These are phyloP conservation scores for Onychomys arenicola DNA, from an alignment of 2,797 vertebrate species.

Conservation along the genomic window DNA sequence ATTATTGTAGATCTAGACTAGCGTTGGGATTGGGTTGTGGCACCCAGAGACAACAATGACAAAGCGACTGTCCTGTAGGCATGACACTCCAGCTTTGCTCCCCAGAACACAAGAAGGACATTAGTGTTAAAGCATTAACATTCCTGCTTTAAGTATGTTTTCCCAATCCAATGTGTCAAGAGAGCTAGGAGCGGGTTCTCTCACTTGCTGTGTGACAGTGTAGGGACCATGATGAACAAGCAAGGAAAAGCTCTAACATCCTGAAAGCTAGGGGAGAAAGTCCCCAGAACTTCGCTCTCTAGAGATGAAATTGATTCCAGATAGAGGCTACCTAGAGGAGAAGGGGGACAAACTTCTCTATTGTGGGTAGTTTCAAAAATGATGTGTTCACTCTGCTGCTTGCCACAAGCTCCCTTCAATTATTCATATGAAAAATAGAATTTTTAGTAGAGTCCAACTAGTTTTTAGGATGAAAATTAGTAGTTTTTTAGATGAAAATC, in stretches of 20 bases:
- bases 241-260: not conserved
- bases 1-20: not conserved
- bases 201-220: not conserved
- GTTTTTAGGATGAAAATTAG: not conserved
- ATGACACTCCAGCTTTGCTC: not conserved
- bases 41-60: not conserved
- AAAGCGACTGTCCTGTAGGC: not conserved
- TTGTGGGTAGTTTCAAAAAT: not conserved
- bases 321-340: not conserved
- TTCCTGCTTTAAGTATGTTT: not conserved
- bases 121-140: not conserved
- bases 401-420: not conserved
- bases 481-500: not conserved
- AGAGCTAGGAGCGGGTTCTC: not conserved
- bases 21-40: not conserved
- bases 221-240: not conserved
- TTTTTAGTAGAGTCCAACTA: not conserved
- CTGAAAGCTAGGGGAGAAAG: not conserved
- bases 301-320: not conserved
- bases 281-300: not conserved
- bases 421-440: not conserved
- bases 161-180: not conserved
- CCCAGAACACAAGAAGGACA: not conserved
- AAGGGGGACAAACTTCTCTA: not conserved
- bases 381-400: not conserved